phyloP scores from a whole-genome alignment of 1,140 invertebrate genomes.

The Aplysia californica region DNA sequence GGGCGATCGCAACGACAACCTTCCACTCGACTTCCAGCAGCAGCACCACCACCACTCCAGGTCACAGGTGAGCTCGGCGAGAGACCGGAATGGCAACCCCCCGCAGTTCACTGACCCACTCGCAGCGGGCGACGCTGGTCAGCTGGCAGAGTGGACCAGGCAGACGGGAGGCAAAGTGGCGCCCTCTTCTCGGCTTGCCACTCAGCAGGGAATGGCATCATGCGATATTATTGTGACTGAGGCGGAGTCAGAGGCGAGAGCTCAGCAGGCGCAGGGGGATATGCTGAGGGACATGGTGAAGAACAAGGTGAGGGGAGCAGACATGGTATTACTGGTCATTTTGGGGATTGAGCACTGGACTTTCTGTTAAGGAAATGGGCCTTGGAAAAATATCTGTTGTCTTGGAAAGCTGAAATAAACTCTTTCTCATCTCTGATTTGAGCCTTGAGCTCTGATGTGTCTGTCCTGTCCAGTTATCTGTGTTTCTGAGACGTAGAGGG shows the following conservation, averaged over 20 bases:
- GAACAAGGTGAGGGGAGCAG: constrained; percentile 49
- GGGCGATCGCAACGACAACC: constrained; percentile 1
- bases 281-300: constrained; percentile 65
- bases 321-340: too few relatives aligned
- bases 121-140: constrained; percentile 14
- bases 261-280: constrained; percentile 46
- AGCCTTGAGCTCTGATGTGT: too few relatives aligned
- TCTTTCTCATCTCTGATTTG: too few relatives aligned
- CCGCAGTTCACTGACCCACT: neutral
- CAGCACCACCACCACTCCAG: neutral
- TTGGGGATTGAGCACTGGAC: too few relatives aligned
- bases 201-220: constrained; percentile 16
- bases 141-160: too few relatives aligned
- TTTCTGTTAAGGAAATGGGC: too few relatives aligned
- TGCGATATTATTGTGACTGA: constrained; percentile 61
- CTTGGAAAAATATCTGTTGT: too few relatives aligned
- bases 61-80: neutral
- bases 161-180: constrained; percentile 23
- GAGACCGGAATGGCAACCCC: neutral
- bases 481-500: too few relatives aligned
- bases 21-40: neutral
- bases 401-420: too few relatives aligned
- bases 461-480: too few relatives aligned
- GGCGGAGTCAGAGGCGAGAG: constrained; percentile 16
- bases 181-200: neutral